Percentiles rank a stretch among this genome's conserved stretches.
Conservation (phyloP, 2,113 vertebrate species). For the Rhea pennata region DNA sequence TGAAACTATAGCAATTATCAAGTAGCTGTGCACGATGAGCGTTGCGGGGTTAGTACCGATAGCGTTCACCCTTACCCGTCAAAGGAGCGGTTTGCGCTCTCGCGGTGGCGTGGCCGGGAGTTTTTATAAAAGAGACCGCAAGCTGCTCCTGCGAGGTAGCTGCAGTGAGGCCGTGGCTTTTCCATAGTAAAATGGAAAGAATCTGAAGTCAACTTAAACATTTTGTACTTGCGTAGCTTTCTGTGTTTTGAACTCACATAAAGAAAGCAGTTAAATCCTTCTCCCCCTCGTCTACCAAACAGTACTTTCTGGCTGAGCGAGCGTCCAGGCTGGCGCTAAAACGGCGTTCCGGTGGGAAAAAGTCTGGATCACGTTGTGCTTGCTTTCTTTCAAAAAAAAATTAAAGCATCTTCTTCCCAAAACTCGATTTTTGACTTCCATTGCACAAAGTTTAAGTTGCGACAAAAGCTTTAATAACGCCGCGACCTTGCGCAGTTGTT, state of each 20-base stretch:
- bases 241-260: not conserved
- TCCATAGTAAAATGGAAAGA: not conserved
- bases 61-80: not conserved
- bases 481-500: not conserved
- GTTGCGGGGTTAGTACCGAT: not conserved
- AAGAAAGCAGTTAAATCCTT: not conserved
- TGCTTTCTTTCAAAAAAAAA: not conserved
- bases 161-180: not conserved
- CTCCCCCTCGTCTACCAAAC: too few species aligned
- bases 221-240: not conserved
- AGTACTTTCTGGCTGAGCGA: not conserved
- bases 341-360: not conserved
- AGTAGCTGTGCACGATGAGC: not conserved
- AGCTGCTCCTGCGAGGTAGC: not conserved
- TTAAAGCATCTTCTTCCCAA: not conserved
- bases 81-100: not conserved
- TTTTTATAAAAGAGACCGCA: not conserved
- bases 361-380: not conserved
- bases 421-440: not conserved
- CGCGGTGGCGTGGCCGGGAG: too few species aligned
- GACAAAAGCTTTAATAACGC: not conserved
- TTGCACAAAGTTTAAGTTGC: not conserved
- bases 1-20: not conserved
- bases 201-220: not conserved
- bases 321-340: not conserved